Percentiles rank a stretch among this genome's conserved stretches.
phyloP scores from a whole-genome alignment of 1,140 invertebrate genomes.

The Drosophila dunni region DNA sequence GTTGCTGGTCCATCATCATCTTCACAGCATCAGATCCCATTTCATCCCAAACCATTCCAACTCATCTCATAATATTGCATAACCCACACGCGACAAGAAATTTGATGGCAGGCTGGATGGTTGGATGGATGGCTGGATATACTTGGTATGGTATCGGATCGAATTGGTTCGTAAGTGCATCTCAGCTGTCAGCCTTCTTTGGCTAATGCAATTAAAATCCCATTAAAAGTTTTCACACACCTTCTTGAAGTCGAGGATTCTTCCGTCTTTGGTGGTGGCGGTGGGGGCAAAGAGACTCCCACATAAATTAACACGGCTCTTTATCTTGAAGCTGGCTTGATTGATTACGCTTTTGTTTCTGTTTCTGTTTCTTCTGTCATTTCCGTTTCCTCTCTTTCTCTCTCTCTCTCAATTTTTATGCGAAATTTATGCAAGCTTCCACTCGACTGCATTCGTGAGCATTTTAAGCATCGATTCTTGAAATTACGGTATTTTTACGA shows the following conservation, averaged over 20 bases:
- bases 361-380: slow-evolving; percentile 21
- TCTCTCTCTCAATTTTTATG: slow-evolving; percentile 57
- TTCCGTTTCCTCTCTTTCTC: slow-evolving; percentile 53
- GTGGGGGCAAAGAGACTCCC: slow-evolving; percentile 48
- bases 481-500: neutral
- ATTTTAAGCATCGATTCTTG: slow-evolving; percentile 12
- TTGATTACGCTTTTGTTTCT: slow-evolving; percentile 33
- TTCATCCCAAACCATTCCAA: slow-evolving; percentile 16
- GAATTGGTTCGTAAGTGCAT: slow-evolving; percentile 34
- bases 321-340: slow-evolving; percentile 9
- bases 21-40: slow-evolving; percentile 6
- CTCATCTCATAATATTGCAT: slow-evolving; percentile 64
- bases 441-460: slow-evolving; percentile 5
- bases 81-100: slow-evolving; percentile 76
- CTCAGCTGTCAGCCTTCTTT: slow-evolving; percentile 62
- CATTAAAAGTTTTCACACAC: slow-evolving; percentile 78
- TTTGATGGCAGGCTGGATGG: slow-evolving; percentile 54
- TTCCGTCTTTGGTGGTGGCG: slow-evolving; percentile 6
- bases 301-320: slow-evolving; percentile 71
- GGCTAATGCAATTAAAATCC: slow-evolving; percentile 71
- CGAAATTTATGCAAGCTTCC: neutral
- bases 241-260: slow-evolving; percentile 19
- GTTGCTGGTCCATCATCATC: slow-evolving; percentile 15
- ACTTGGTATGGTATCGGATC: slow-evolving; percentile 23
- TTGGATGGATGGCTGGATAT: neutral